phyloP scores from a whole-genome alignment of 2,797 vertebrate species.

The Nannoperca australis region DNA sequence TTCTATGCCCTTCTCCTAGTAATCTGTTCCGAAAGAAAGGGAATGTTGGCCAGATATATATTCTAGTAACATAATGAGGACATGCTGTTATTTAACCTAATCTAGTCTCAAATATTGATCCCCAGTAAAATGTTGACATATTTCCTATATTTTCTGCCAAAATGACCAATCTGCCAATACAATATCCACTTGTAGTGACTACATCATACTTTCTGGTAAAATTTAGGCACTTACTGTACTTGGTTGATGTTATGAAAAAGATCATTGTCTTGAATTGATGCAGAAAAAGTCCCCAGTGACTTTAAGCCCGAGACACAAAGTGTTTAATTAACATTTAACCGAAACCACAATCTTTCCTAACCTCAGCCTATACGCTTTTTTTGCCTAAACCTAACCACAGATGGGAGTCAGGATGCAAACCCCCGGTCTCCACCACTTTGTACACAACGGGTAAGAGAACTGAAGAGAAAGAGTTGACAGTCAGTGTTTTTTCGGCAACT shows the following conservation, averaged over 20 bases:
- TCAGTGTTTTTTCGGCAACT: slow-evolving; percentile 7
- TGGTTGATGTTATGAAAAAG: neutral
- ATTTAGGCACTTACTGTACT: neutral
- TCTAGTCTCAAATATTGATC: neutral
- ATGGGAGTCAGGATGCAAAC: neutral
- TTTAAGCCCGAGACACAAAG: neutral
- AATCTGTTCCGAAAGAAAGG: neutral
- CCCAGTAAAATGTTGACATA: neutral
- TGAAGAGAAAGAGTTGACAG: neutral
- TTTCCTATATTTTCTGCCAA: slow-evolving; percentile 5
- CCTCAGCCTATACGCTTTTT: neutral
- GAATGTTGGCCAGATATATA: neutral
- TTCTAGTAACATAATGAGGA: neutral
- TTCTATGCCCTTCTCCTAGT: neutral
- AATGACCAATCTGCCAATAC: neutral
- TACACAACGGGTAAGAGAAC: neutral
- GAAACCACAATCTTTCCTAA: neutral
- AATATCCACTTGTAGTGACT: neutral
- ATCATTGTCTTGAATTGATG: neutral
- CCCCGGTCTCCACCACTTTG: neutral
- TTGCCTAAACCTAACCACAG: neutral
- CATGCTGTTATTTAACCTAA: neutral
- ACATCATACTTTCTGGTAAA: neutral
- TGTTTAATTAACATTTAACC: neutral
- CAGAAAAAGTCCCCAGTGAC: neutral